Conservation (phyloP, 2,113 vertebrate genomes). For the Prolemur simus region DNA sequence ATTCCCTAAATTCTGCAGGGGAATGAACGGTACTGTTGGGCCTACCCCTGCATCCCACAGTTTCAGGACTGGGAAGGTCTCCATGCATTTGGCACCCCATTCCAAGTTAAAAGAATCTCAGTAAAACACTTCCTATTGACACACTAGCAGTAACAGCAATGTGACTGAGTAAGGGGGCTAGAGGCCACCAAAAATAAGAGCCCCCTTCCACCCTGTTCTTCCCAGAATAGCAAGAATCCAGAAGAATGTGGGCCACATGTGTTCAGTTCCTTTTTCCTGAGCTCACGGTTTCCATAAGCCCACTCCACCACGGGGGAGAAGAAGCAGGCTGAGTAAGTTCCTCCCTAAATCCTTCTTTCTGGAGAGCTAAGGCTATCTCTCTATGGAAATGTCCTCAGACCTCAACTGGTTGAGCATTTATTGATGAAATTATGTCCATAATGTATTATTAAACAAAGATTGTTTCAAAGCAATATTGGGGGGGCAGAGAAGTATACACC, state of each 20-base stretch:
- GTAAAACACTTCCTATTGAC: neutral
- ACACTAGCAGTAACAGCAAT: neutral
- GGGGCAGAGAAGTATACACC: neutral
- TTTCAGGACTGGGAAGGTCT: neutral
- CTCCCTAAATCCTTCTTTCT: neutral
- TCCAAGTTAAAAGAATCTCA: neutral
- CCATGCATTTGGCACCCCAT: neutral
- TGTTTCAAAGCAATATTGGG: neutral
- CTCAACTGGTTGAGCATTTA: neutral
- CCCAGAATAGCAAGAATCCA: neutral
- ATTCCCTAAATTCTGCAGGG: neutral
- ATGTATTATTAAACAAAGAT: neutral
- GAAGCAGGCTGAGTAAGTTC: neutral
- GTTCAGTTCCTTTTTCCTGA: neutral
- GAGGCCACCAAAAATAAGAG: neutral
- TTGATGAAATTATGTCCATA: neutral
- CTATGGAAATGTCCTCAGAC: neutral
- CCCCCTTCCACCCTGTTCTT: neutral
- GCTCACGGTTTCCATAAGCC: neutral
- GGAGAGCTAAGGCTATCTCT: neutral
- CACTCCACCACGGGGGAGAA: accelerated
- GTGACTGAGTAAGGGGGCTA: neutral
- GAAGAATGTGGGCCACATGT: accelerated
- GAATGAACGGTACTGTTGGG: neutral
- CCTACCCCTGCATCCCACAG: neutral